Evolutionary conservation across 2,113 vertebrate genomes (phyloP), one percentile per base, ranked within the genome.

Genomic region (Bungarus multicinctus): DNA sequence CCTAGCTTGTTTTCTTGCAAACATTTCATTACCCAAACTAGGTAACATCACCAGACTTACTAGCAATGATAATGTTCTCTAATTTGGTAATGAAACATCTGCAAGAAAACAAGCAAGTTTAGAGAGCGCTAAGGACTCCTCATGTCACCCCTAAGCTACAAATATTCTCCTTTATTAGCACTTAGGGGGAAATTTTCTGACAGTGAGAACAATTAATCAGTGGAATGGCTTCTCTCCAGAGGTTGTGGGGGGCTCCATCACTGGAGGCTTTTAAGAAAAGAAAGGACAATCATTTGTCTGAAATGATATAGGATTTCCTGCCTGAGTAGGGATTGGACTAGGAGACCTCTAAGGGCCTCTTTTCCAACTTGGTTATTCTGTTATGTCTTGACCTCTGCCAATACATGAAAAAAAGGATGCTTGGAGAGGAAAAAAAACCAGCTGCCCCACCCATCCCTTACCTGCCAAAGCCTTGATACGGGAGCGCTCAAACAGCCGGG

Each of bases 401-500:
- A 45, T 39, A 34, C 39, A 4, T 6, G 23, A n/a, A 50, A 64
- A 64, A 60, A 69, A 14, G 27, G 60, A n/a, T 69, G 12, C 45
- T 23, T 27, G 47, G 85, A 52, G 30, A 4, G 45, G 11, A 11
- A 4, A 0, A 8, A 0, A 1, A 11, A 12, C 50, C 47, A 9
- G 16, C 34, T 39, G 69, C 69, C 69, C 18, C 2, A 0, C 5
- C 69, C 14, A 1, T 22, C n/a, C 12, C 47, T 18, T 90, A 99
- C 99, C 99, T 98, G 99, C 99, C 23, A 99, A 97, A 20, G 99
- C 99, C 95, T 99, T 99, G 96, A 99, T 99, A 23, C 99, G 98
- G 0, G 99, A 99, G 91, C 99, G 98, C 95, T 99, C 99, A 7
- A 99, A 99, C 94, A 99, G 98, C 34, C 99, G 97, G 1, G 99